Conservation (phyloP, 2,888 invertebrate species). For the Aspidiotus destructor region DNA sequence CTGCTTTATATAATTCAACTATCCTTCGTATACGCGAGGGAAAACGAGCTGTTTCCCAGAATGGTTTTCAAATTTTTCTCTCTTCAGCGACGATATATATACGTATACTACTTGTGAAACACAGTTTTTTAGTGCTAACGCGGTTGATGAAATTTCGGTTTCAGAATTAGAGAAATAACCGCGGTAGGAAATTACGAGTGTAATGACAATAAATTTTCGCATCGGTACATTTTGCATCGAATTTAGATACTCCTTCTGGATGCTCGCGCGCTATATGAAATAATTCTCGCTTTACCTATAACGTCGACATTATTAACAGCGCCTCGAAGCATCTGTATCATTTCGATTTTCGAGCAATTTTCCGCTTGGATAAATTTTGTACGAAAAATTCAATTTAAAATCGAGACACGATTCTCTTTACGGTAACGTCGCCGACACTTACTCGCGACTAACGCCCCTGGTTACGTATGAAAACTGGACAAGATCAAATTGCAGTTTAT, state of each 20-base stretch:
- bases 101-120: too few relatives aligned
- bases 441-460: too few relatives aligned
- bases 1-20: not conserved
- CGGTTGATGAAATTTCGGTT: too few relatives aligned
- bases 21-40: not conserved
- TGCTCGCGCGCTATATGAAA: not conserved
- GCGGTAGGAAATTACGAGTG: not conserved
- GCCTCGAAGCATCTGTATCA: slow-evolving; percentile 1
- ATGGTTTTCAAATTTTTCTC: not conserved
- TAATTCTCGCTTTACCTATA: not conserved
- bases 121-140: too few relatives aligned
- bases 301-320: not conserved
- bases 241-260: not conserved
- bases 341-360: slow-evolving; percentile 13
- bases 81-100: too few relatives aligned
- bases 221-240: not conserved
- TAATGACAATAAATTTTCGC: slow-evolving; percentile 1
- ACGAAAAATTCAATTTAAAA: not conserved
- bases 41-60: not conserved
- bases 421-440: too few relatives aligned
- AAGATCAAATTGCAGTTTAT: too few relatives aligned
- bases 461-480: too few relatives aligned
- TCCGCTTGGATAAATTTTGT: slow-evolving; percentile 4
- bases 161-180: too few relatives aligned
- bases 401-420: too few relatives aligned